Conservation (phyloP, 2,113 vertebrate genomes). For the Salvator merianae region DNA sequence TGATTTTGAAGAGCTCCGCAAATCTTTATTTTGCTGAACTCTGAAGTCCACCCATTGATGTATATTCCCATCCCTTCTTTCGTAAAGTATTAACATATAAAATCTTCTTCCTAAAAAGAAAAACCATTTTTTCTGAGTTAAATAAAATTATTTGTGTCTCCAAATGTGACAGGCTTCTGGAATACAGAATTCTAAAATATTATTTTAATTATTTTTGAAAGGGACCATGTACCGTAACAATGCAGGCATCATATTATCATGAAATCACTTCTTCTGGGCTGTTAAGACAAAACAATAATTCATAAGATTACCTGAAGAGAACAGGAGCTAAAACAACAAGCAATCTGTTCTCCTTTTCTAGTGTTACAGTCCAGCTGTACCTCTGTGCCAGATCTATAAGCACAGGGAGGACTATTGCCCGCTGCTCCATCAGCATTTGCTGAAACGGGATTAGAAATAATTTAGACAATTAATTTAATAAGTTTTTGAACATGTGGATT, state of each 20-base stretch:
- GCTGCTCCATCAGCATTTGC: neutral
- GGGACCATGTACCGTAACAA: neutral
- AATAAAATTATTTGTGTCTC: neutral
- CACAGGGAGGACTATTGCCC: neutral
- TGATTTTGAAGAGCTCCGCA: neutral
- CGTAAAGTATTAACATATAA: neutral
- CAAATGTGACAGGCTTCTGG: neutral
- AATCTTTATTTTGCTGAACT: neutral
- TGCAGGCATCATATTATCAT: neutral
- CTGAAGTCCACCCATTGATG: neutral
- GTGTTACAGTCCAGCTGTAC: neutral
- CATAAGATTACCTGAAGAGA: neutral
- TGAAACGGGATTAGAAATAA: neutral
- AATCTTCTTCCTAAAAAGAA: too few relatives aligned
- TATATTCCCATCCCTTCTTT: neutral
- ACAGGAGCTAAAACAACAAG: neutral
- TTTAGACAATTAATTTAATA: neutral
- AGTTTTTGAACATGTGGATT: neutral
- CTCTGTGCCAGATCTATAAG: neutral
- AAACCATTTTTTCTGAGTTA: neutral
- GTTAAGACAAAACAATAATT: neutral
- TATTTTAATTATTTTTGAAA: neutral
- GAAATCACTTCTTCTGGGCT: neutral
- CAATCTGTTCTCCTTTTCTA: neutral
- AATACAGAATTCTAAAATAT: neutral